Conservation (phyloP, 2,797 vertebrate genomes). For the Xenentodon cancila region DNA sequence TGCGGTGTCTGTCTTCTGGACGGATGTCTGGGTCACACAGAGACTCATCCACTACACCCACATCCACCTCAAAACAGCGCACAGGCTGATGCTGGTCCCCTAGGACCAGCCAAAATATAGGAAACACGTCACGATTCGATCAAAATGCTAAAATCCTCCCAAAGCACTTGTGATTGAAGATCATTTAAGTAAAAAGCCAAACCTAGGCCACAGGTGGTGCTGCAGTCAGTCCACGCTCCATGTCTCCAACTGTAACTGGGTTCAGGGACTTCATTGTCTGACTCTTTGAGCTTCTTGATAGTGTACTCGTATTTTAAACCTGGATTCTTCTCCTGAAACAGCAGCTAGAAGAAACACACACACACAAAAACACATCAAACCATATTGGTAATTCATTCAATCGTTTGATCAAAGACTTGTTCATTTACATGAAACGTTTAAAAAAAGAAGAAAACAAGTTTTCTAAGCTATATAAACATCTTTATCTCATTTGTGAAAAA, state of each 20-base stretch:
- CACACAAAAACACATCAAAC: conserved; percentile 7
- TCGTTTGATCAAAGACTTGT: too few relatives aligned
- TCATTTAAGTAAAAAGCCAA: neutral
- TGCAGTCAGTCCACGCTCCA: conserved; percentile 93
- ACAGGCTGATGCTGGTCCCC: conserved; percentile 88
- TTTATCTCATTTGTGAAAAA: too few relatives aligned
- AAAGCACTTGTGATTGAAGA: neutral
- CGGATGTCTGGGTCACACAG: conserved; percentile 87
- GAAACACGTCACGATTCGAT: neutral
- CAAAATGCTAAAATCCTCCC: neutral
- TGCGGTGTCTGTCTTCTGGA: conserved; percentile 84
- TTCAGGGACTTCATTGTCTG: conserved; percentile 86
- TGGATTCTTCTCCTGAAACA: conserved; percentile 94
- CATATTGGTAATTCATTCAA: too few relatives aligned
- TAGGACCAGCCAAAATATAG: conserved; percentile 43
- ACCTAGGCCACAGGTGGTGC: conserved; percentile 93
- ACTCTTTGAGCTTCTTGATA: conserved; percentile 83
- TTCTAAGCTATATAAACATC: too few relatives aligned
- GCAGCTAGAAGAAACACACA: conserved; percentile 84
- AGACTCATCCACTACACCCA: conserved; percentile 86
- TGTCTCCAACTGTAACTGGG: conserved; percentile 90
- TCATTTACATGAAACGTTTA: too few relatives aligned
- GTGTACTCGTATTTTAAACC: conserved; percentile 92
- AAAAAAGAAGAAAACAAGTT: too few relatives aligned
- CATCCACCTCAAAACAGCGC: conserved; percentile 84